These are phyloP conservation scores for Latrodectus geometricus DNA, from an alignment of 1,140 invertebrate genomes.

Conservation along the genomic window DNA sequence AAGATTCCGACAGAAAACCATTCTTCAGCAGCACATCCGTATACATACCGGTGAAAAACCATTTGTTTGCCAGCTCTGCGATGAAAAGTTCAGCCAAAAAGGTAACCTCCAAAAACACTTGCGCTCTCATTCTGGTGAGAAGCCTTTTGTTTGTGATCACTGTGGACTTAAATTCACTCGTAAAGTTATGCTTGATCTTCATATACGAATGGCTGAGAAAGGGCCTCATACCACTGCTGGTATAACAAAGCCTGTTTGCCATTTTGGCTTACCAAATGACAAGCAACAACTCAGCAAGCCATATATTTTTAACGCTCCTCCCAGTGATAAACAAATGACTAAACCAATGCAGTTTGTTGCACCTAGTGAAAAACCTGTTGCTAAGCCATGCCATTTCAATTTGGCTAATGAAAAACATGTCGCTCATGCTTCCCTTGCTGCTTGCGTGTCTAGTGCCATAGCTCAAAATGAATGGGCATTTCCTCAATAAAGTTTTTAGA, in stretches of 20 bases:
- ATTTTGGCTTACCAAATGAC: conserved; percentile 40
- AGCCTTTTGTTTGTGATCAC: conserved; percentile 73
- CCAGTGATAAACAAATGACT: not conserved
- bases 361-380: conserved; percentile 52
- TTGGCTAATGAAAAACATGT: conserved; percentile 39
- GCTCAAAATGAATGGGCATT: conserved; percentile 60
- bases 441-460: conserved; percentile 59
- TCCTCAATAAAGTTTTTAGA: conserved; percentile 25
- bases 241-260: conserved; percentile 38
- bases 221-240: conserved; percentile 5
- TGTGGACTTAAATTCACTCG: conserved; percentile 77
- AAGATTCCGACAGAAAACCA: conserved; percentile 79
- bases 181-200: conserved; percentile 78
- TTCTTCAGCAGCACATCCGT: conserved; percentile 92
- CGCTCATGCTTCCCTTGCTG: conserved; percentile 50
- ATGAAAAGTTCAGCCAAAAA: conserved; percentile 94
- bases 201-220: conserved; percentile 68
- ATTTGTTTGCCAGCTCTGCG: conserved; percentile 88
- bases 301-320: conserved; percentile 31
- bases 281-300: conserved; percentile 36
- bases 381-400: conserved; percentile 58
- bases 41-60: conserved; percentile 96
- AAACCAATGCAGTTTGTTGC: not conserved
- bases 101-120: conserved; percentile 97
- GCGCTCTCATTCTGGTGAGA: conserved; percentile 75